A percentile compares a stretch with the other conserved stretches of the same genome.
phyloP scores from a whole-genome alignment of 2,113 vertebrate genomes.

The Macaca fascicularis region T2T-MFA8v1.1 NC_088391.1:97735501-97736000 shows the following conservation, averaged over 20 bases:
- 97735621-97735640: background rate
- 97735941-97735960: fast-evolving
- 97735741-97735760: fast-evolving
- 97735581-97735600: background rate
- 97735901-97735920: background rate
- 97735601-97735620: background rate
- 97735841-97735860: background rate
- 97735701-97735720: background rate
- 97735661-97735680: background rate
- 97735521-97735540: background rate
- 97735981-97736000: fast-evolving
- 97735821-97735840: background rate
- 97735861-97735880: background rate
- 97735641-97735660: background rate
- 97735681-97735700: background rate
- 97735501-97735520: conserved; percentile 38
- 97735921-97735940: background rate
- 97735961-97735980: fast-evolving
- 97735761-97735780: background rate
- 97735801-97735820: background rate
- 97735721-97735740: background rate
- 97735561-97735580: background rate
- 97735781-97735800: background rate
- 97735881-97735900: background rate
- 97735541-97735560: background rate